A percentile compares a stretch with the other conserved stretches of the same genome.
These are phyloP conservation scores for Polymixis flavicincta DNA, from an alignment of 2,888 invertebrate species.

Conservation along the genomic window DNA sequence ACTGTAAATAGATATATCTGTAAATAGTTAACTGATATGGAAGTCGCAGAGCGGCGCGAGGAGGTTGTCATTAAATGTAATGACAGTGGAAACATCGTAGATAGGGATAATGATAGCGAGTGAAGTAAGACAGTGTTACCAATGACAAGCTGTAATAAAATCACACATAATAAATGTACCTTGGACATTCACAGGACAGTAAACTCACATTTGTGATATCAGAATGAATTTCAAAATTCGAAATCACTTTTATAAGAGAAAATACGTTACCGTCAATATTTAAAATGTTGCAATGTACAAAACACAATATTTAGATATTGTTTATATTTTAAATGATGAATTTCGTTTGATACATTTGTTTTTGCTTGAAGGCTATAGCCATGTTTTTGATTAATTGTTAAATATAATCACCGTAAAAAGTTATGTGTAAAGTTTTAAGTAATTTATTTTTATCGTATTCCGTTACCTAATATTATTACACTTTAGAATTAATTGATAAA, in stretches of 20 bases:
- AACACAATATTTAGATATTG: constrained; percentile 58
- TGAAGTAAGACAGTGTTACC: constrained; percentile 82
- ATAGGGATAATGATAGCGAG: constrained; percentile 75
- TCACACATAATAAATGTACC: constrained; percentile 65
- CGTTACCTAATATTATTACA: constrained; percentile 62
- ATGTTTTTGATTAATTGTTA: constrained; percentile 62
- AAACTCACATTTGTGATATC: constrained; percentile 71
- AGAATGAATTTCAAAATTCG: constrained; percentile 65
- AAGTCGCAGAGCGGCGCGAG: constrained; percentile 86
- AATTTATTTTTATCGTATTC: constrained; percentile 62
- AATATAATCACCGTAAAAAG: constrained; percentile 52
- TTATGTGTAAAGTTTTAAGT: constrained; percentile 58
- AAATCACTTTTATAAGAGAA: constrained; percentile 59
- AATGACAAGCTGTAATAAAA: constrained; percentile 75
- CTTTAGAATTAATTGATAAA: constrained; percentile 48
- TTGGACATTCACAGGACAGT: constrained; percentile 62
- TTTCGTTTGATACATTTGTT: constrained; percentile 48
- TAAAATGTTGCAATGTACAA: constrained; percentile 70
- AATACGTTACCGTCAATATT: constrained; percentile 69
- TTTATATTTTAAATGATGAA: constrained; percentile 45
- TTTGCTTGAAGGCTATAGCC: constrained; percentile 62
- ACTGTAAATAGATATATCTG: constrained; percentile 87
- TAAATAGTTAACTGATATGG: constrained; percentile 85
- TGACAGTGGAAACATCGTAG: constrained; percentile 77
- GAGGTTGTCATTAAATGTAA: constrained; percentile 74